These are phyloP conservation scores for Oryzias dopingdopingensis DNA, from an alignment of 2,797 vertebrate species.

Conservation along the genomic window DNA sequence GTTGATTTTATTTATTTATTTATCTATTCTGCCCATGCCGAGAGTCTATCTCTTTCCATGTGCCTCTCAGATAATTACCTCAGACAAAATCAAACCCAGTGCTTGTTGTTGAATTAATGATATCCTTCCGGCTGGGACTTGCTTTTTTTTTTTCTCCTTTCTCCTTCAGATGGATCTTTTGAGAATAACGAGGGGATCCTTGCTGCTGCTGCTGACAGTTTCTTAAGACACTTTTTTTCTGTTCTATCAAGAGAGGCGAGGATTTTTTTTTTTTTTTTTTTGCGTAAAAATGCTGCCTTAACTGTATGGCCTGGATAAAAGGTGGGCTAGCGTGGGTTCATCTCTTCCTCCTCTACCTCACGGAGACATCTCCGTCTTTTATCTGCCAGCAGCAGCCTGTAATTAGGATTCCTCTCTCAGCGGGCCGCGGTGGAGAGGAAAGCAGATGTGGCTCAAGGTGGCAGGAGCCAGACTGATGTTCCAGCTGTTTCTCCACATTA, in stretches of 20 bases:
- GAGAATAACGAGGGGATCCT: slow-evolving; percentile 33
- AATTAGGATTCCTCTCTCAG: slow-evolving; percentile 81
- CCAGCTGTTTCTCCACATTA: slow-evolving; percentile 71
- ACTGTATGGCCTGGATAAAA: slow-evolving; percentile 21
- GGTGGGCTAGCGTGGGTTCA: slow-evolving; percentile 31
- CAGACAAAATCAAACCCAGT: slow-evolving; percentile 40
- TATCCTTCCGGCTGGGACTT: slow-evolving; percentile 40
- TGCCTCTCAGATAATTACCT: slow-evolving; percentile 62
- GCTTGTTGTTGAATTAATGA: slow-evolving; percentile 51
- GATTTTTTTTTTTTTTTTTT: slow-evolving; percentile 9
- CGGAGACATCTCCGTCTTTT: slow-evolving; percentile 65
- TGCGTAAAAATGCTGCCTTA: slow-evolving; percentile 9
- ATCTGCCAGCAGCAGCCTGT: slow-evolving; percentile 74
- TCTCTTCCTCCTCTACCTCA: slow-evolving; percentile 57
- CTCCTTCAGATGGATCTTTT: slow-evolving; percentile 30
- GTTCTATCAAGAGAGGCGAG: slow-evolving; percentile 21
- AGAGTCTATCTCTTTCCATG: slow-evolving; percentile 55
- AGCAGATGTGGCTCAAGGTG: slow-evolving; percentile 79
- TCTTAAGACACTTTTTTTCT: slow-evolving; percentile 16
- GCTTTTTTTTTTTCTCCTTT: slow-evolving; percentile 17
- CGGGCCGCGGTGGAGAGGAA: slow-evolving; percentile 67
- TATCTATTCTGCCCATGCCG: slow-evolving; percentile 38
- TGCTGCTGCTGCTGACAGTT: slow-evolving; percentile 25
- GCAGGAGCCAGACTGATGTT: slow-evolving; percentile 67
- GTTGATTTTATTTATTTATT: slow-evolving; percentile 16